Evolutionary conservation across 2,888 invertebrate genomes (phyloP).

Genomic region (Lissonota sp.): DNA sequence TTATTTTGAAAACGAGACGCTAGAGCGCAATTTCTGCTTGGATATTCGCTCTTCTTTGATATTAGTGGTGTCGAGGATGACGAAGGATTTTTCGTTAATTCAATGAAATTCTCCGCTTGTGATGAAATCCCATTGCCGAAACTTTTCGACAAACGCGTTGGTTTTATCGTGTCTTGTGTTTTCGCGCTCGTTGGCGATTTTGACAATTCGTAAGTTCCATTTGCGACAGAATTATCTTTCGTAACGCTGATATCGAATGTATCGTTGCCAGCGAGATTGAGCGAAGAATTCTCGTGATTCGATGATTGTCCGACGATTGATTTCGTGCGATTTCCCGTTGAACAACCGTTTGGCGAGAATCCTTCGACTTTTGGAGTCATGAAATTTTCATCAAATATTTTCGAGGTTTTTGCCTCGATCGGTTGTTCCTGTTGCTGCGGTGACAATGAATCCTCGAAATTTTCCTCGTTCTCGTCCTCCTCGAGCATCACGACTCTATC

Average conservation of each 20-base stretch:
- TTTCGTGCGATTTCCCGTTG: conserved; percentile 62
- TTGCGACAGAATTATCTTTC: conserved; percentile 55
- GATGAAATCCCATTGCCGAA: conserved; percentile 59
- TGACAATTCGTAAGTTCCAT: conserved; percentile 68
- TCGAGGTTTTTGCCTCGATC: conserved; percentile 43
- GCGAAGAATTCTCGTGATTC: neutral
- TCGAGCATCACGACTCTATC: conserved; percentile 1
- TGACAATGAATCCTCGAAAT: conserved; percentile 72
- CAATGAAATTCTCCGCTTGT: neutral
- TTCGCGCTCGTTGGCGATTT: conserved; percentile 63
- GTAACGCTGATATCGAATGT: conserved; percentile 45
- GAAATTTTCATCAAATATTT: conserved; percentile 73
- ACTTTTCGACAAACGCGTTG: conserved; percentile 65
- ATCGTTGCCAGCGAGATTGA: conserved; percentile 33
- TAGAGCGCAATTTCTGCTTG: conserved; percentile 18
- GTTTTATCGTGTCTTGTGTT: conserved; percentile 57
- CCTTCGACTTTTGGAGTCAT: conserved; percentile 65
- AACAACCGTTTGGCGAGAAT: conserved; percentile 70
- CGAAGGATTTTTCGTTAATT: conserved; percentile 20
- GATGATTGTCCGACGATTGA: conserved; percentile 5
- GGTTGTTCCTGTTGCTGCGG: conserved; percentile 42
- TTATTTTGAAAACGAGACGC: neutral
- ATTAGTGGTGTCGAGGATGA: conserved; percentile 63
- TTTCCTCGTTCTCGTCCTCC: conserved; percentile 55
- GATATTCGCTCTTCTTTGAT: conserved; percentile 3